phyloP scores from a whole-genome alignment of 2,113 vertebrate genomes.

The Pluvianellus socialis region DNA sequence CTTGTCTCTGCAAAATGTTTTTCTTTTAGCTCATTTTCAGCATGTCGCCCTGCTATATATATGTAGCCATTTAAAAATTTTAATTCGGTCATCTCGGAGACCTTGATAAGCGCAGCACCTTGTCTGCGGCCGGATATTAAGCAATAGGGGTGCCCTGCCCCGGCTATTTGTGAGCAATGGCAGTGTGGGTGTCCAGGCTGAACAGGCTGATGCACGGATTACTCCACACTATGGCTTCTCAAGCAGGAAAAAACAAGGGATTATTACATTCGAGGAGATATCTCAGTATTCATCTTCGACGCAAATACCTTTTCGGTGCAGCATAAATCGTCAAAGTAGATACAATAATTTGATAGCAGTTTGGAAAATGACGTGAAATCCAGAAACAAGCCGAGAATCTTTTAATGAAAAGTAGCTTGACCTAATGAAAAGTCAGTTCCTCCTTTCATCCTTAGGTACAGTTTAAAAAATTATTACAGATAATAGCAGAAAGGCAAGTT shows the following conservation, averaged over 20 bases:
- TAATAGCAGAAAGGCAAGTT: neutral
- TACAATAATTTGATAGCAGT: constrained; percentile 15
- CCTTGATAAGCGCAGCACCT: neutral
- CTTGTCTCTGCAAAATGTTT: constrained; percentile 64
- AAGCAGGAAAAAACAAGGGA: neutral
- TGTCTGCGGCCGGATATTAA: neutral
- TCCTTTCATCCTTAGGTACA: constrained; percentile 56
- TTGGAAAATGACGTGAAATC: constrained; percentile 57
- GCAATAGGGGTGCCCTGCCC: neutral
- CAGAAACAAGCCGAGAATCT: constrained; percentile 56
- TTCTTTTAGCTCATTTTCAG: constrained; percentile 52
- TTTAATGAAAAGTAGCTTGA: constrained; percentile 63
- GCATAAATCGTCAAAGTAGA: constrained; percentile 45
- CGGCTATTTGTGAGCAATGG: neutral
- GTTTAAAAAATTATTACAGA: neutral
- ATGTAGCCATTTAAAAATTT: neutral
- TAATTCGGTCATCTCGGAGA: neutral
- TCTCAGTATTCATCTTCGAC: neutral
- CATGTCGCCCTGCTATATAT: neutral
- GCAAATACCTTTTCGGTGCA: constrained; percentile 52
- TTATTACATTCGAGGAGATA: neutral
- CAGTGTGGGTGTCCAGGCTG: neutral
- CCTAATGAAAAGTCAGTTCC: constrained; percentile 62
- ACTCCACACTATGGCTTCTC: neutral
- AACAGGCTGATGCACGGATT: neutral